These are phyloP conservation scores for Saguinus imperator DNA, from an alignment of 2,113 vertebrate genomes.

Conservation along the genomic window DNA sequence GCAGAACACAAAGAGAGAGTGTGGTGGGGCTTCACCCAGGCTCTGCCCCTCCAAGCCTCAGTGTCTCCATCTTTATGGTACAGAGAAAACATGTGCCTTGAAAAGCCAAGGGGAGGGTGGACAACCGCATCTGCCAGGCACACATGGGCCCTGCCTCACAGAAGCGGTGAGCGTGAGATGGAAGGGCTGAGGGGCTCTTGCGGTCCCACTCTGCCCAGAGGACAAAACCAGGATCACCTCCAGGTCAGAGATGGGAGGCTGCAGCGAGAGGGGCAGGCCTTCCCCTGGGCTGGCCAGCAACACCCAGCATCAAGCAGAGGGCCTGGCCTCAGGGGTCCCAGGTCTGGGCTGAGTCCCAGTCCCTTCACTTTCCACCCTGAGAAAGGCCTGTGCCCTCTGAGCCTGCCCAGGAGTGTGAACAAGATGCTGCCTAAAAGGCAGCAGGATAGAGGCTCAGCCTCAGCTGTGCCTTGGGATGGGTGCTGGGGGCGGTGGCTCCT, in stretches of 20 bases:
- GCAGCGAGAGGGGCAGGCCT: not conserved
- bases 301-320: not conserved
- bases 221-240: not conserved
- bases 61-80: rapidly evolving
- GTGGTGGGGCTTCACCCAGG: not conserved
- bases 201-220: not conserved
- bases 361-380: not conserved
- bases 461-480: rapidly evolving
- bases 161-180: rapidly evolving
- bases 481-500: not conserved
- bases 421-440: rapidly evolving
- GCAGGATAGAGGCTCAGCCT: too few species aligned
- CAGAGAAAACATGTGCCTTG: not conserved
- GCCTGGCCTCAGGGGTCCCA: not conserved
- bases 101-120: not conserved
- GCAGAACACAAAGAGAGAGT: too few species aligned
- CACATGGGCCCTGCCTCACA: too few species aligned
- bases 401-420: not conserved
- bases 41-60: not conserved
- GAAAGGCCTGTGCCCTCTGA: not conserved
- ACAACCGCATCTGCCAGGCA: not conserved
- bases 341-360: not conserved
- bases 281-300: rapidly evolving
- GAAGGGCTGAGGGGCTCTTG: rapidly evolving
- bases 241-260: not conserved